Evolutionary conservation across 2,797 vertebrate species (phyloP).

Genomic region (Clarias platycephalus): DNA sequence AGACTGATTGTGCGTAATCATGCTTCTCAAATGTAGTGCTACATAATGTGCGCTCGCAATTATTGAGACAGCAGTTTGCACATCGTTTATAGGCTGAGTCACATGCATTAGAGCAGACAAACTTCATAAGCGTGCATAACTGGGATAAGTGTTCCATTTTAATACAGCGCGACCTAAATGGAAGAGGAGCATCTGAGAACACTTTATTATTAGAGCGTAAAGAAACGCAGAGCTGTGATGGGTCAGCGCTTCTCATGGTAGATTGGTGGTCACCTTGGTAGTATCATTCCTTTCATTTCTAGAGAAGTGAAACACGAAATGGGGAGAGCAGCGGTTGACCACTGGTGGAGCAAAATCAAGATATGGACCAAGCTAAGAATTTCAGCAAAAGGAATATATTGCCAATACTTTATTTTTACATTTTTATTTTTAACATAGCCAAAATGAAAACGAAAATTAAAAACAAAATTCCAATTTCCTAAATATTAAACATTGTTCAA

Average conservation of each 20-base stretch:
- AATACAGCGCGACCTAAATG: neutral
- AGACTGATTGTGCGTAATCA: neutral
- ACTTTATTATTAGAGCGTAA: constrained; percentile 29
- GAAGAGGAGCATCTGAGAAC: constrained; percentile 18
- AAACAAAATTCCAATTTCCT: neutral
- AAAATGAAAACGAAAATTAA: too few relatives aligned
- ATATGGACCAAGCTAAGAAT: neutral
- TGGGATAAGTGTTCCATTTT: neutral
- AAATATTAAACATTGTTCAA: neutral
- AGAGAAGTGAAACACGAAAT: neutral
- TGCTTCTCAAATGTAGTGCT: neutral
- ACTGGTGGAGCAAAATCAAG: neutral
- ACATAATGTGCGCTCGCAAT: neutral
- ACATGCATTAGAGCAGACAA: neutral
- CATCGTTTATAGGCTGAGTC: neutral
- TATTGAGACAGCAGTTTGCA: neutral
- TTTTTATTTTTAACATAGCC: too few relatives aligned
- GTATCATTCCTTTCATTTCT: neutral
- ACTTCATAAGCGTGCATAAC: neutral
- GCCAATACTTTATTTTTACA: neutral
- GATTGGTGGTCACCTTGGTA: constrained; percentile 17
- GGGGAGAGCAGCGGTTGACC: neutral
- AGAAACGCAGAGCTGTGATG: neutral
- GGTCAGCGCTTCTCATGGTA: constrained; percentile 9
- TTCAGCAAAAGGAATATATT: neutral